Evolutionary conservation across 1,140 invertebrate species (phyloP).

Genomic region (Leptinotarsa undecemlineata): DNA sequence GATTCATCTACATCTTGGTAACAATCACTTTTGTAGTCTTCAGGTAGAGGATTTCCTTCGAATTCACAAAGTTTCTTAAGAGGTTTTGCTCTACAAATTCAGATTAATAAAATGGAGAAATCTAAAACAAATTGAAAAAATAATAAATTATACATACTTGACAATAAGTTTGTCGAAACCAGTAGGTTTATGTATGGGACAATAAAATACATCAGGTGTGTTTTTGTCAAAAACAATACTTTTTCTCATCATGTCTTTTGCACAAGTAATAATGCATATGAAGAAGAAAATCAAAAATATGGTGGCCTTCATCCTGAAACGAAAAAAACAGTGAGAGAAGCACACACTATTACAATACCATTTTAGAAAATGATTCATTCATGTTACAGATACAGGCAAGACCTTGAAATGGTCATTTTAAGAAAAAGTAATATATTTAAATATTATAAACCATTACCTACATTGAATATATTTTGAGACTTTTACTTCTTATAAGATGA

Average conservation of each 20-base stretch:
- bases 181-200: constrained; percentile 77
- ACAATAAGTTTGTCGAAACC: constrained; percentile 70
- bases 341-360: too few relatives aligned
- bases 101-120: background rate
- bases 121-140: too few relatives aligned
- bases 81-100: constrained; percentile 62
- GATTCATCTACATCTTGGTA: constrained; percentile 82
- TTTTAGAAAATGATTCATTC: too few relatives aligned
- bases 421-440: too few relatives aligned
- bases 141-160: constrained; percentile 51
- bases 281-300: constrained; percentile 6
- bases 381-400: too few relatives aligned
- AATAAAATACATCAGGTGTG: constrained; percentile 83
- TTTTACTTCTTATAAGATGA: too few relatives aligned
- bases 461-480: too few relatives aligned
- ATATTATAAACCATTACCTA: too few relatives aligned
- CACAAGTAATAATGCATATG: constrained; percentile 5
- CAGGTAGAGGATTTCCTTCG: constrained; percentile 70
- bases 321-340: background rate
- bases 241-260: constrained; percentile 77
- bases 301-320: constrained; percentile 2
- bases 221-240: constrained; percentile 83
- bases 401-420: too few relatives aligned
- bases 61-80: constrained; percentile 77
- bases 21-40: constrained; percentile 79